phyloP scores from a whole-genome alignment of 2,888 invertebrate genomes.

The Omphaloscelis lunosa region DNA sequence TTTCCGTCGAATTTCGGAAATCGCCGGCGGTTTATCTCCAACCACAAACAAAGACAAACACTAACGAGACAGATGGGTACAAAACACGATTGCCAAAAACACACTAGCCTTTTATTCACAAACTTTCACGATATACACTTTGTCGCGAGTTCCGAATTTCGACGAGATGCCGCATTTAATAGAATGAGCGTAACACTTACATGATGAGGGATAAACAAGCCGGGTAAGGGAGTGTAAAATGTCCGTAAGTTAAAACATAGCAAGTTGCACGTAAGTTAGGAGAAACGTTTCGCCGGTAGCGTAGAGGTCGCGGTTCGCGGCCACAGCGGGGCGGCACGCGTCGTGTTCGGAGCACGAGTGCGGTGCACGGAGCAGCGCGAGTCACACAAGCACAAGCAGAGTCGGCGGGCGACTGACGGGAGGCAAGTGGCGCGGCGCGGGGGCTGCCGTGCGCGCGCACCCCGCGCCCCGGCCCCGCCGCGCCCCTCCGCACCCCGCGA shows the following conservation, averaged over 20 bases:
- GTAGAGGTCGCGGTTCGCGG: conserved; percentile 92
- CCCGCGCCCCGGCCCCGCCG: conserved; percentile 76
- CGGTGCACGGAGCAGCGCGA: conserved; percentile 91
- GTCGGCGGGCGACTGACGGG: conserved; percentile 91
- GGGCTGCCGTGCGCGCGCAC: conserved; percentile 88
- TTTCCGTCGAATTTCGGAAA: conserved; percentile 89
- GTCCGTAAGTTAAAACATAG: conserved; percentile 89
- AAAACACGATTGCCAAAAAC: conserved; percentile 76
- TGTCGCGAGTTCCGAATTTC: conserved; percentile 88
- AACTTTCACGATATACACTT: conserved; percentile 87
- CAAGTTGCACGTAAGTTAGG: conserved; percentile 89
- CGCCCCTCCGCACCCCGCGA: conserved; percentile 77
- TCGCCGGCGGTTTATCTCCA: conserved; percentile 78
- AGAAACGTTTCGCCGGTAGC: conserved; percentile 90
- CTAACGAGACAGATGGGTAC: conserved; percentile 69
- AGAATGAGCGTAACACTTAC: conserved; percentile 90
- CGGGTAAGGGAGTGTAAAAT: conserved; percentile 87
- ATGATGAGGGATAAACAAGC: conserved; percentile 90
- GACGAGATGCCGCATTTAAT: conserved; percentile 85
- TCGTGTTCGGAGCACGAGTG: conserved; percentile 90
- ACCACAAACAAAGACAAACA: conserved; percentile 79
- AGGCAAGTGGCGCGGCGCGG: conserved; percentile 85
- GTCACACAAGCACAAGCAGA: conserved; percentile 91
- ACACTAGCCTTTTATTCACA: conserved; percentile 85
- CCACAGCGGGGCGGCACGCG: conserved; percentile 90